Base-by-base conservation (phyloP, 1,140 invertebrate species). In the Diabrotica virgifera region DNA sequence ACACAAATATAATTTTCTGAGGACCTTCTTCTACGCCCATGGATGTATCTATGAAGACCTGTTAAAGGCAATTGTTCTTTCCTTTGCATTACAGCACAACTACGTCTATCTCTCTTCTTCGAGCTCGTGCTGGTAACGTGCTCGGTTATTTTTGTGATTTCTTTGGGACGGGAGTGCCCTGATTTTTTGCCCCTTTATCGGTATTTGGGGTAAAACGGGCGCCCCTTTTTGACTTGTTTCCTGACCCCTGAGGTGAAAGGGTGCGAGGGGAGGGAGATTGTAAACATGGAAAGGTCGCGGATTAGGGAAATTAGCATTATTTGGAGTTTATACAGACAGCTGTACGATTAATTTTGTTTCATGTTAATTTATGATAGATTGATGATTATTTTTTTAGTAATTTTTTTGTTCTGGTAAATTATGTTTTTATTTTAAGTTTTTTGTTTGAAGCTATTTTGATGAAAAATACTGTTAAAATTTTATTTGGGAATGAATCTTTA, bases 91-190 rank as follows among this genome's bases (percentile, higher is more conserved):
- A 36, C 56, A 36, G 53, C 36, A 54, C 12, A 14, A 51, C 40
- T 53, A 59, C 53, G n/a, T 59, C 51, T 53, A 24, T 67, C 8
- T 46, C 40, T 55, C 60, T 64, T 36, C 59, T 53, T 40, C 35
- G 14, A 57, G 67, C 67, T 68, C 67, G 67, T 68, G 67, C 67
- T 64, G 36, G 63, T 60, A 65, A 62, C 67, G 67, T 68, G 67
- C 63, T 62, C 62, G 60, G 61, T 52, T 38, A 63, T 52, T 62
- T 62, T 38, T 54, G 60, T 54, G 52, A 62, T 60, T 60, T 62
- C 52, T 13, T 54, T 36, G 12, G 35, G 8, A 46, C 52, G 53
- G 35, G 5, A 12, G 12, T 24, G 56, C 12, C 36, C 55, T 57
- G 52, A 24, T 24, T 53, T 13, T 53, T 24, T 24, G 52, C 8